Conservation (phyloP, 2,888 invertebrate genomes). For the Conchocele bisecta region DNA sequence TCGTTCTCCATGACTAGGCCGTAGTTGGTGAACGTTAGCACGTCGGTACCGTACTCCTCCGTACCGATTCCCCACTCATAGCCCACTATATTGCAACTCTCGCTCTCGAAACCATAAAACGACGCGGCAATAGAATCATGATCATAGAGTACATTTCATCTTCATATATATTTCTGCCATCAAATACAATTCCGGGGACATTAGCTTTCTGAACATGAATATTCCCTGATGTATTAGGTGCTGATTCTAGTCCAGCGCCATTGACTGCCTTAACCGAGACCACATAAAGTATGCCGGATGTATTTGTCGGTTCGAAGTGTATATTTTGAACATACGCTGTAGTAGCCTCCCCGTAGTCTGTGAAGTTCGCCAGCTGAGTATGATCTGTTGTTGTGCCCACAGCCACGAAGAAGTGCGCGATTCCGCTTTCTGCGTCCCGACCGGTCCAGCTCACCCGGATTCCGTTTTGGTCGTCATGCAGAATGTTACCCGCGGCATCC, state of each 20-base stretch:
- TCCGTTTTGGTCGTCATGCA: slow-evolving; percentile 60
- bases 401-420: slow-evolving; percentile 50
- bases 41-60: slow-evolving; percentile 62
- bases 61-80: slow-evolving; percentile 73
- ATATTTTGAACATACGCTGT: slow-evolving; percentile 44
- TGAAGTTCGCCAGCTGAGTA: slow-evolving; percentile 20
- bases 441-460: slow-evolving; percentile 61
- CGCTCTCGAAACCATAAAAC: slow-evolving; percentile 70
- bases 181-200: slow-evolving; percentile 64
- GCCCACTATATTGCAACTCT: slow-evolving; percentile 65
- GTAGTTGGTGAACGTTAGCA: slow-evolving; percentile 64
- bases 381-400: slow-evolving; percentile 40
- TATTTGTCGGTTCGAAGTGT: slow-evolving; percentile 32
- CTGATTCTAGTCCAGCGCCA: slow-evolving; percentile 60
- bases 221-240: slow-evolving; percentile 36
- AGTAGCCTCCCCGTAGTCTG: slow-evolving; percentile 34
- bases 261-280: slow-evolving; percentile 58
- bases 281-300: slow-evolving; percentile 33
- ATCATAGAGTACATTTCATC: slow-evolving; percentile 64
- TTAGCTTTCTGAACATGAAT: slow-evolving; percentile 61
- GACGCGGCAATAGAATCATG: slow-evolving; percentile 65
- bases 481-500: slow-evolving; percentile 50
- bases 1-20: slow-evolving; percentile 68
- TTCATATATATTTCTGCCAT: slow-evolving; percentile 55
- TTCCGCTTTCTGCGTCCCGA: slow-evolving; percentile 66